Base-by-base conservation (phyloP, 2,113 vertebrate genomes). In the Tricholaema leucomelas region DNA sequence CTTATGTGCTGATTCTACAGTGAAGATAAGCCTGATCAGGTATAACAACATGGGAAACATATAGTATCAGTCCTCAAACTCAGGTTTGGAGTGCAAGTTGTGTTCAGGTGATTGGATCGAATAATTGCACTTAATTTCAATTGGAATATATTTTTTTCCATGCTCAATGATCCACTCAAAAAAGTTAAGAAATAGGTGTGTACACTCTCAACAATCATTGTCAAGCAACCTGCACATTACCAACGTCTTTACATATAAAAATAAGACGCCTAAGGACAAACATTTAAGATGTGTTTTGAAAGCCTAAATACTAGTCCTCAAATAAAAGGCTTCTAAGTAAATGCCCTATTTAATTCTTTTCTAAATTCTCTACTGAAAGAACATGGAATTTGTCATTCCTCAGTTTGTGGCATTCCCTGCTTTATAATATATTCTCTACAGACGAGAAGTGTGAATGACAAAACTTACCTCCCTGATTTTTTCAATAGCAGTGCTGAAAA, bases 401-500 rank as follows among this genome's bases (percentile, higher is more conserved):
- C 27, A 6, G 9, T 38, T 55, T 69, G 48, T 17, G 6, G 4
- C 63, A 36, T 58, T 72, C 24, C 27, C 25, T 76, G 8, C 5
- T 40, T 61, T 58, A 55, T 35, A 79, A 42, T 13, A 40, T 10
- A 75, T n/a, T 21, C 28, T 50, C 20, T 50, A 17, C 3, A 71
- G 13, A 69, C 27, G 8, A 44, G 35, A 61, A 91, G 2, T 15
- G 10, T 27, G 38, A 91, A 77, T 8, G 6, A 4, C 54, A 48
- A 48, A 79, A 56, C 98, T 98, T 94, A 99, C 99, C 98, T 99
- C 99, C 96, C 99, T 97, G 94, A 97, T 97, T 97, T 99, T 99
- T 97, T 99, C 99, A 81, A 98, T 77, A 63, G 98, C 98, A 40
- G 98, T 99, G 80, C 98, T 98, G 91, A 99, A 96, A 95, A 99